Percentiles rank a stretch among this genome's conserved stretches.
Evolutionary conservation across 2,797 vertebrate genomes (phyloP).

Genomic region (Uromys caudimaculatus): DNA sequence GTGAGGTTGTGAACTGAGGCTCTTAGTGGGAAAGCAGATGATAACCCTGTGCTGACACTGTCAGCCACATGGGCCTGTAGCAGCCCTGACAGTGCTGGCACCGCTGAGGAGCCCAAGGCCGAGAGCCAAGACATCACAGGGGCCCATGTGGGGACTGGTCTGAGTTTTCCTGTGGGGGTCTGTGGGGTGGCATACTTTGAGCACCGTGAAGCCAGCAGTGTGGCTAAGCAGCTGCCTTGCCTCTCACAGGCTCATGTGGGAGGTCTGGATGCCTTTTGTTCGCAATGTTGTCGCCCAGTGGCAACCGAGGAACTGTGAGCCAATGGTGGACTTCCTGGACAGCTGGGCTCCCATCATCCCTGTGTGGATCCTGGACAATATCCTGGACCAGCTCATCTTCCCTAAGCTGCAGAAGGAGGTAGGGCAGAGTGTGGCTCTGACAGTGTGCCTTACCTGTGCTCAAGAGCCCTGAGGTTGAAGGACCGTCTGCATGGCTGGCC

Average conservation of each 20-base stretch:
- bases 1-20: not conserved
- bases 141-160: not conserved
- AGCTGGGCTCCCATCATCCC: constrained; percentile 95
- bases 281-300: constrained; percentile 92
- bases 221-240: not conserved
- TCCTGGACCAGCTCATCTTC: constrained; percentile 97
- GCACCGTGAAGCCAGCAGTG: not conserved
- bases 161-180: fast-evolving
- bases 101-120: not conserved
- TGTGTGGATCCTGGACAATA: constrained; percentile 94
- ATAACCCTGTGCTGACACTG: not conserved
- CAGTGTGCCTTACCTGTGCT: not conserved
- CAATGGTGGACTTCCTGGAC: constrained; percentile 97
- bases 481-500: fast-evolving
- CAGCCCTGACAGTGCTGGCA: too few species aligned
- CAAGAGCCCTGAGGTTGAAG: not conserved
- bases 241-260: constrained; percentile 93
- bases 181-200: not conserved
- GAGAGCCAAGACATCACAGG: fast-evolving
- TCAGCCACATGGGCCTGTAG: fast-evolving
- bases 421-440: not conserved
- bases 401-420: constrained; percentile 98
- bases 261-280: constrained; percentile 96
- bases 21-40: fast-evolving
- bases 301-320: constrained; percentile 95